Evolutionary conservation across 2,113 vertebrate genomes (phyloP).

Genomic region (Symphodus melops): DNA sequence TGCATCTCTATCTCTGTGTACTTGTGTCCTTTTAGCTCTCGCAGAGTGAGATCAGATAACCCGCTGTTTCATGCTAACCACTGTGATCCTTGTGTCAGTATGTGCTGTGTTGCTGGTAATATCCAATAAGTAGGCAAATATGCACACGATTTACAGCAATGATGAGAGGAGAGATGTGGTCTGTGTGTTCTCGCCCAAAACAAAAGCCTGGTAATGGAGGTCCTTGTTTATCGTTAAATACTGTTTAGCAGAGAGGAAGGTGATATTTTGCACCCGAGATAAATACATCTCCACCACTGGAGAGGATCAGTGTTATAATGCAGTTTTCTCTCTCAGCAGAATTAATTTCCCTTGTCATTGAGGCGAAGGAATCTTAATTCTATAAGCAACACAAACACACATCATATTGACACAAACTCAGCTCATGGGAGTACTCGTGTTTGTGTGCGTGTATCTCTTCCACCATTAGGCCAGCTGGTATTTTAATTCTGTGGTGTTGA

Average conservation of each 20-base stretch:
- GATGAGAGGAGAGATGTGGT: constrained; percentile 15
- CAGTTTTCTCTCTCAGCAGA: constrained; percentile 28
- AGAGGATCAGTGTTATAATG: constrained; percentile 13
- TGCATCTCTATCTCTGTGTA: background rate
- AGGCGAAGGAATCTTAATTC: constrained; percentile 42
- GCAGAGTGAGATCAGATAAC: constrained; percentile 51
- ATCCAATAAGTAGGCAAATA: constrained; percentile 66
- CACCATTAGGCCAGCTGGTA: constrained; percentile 49
- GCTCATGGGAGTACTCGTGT: constrained; percentile 44
- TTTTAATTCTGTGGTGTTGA: constrained; percentile 14
- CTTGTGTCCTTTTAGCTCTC: constrained; percentile 41
- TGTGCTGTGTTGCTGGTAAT: constrained; percentile 42
- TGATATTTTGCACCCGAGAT: constrained; percentile 21
- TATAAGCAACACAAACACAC: constrained; percentile 44
- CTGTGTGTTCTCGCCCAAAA: constrained; percentile 3
- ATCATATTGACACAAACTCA: constrained; percentile 32
- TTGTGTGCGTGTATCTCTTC: constrained; percentile 22
- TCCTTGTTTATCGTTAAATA: constrained; percentile 13
- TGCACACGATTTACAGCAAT: constrained; percentile 44
- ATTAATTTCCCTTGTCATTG: constrained; percentile 54
- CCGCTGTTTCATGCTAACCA: constrained; percentile 40
- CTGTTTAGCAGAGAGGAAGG: constrained; percentile 19
- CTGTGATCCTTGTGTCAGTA: constrained; percentile 52
- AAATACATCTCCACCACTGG: constrained; percentile 15
- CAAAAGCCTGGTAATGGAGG: constrained; percentile 4